These are phyloP conservation scores for Lutraria lutraria DNA, from an alignment of 2,888 invertebrate genomes.

Conservation along the genomic window DNA sequence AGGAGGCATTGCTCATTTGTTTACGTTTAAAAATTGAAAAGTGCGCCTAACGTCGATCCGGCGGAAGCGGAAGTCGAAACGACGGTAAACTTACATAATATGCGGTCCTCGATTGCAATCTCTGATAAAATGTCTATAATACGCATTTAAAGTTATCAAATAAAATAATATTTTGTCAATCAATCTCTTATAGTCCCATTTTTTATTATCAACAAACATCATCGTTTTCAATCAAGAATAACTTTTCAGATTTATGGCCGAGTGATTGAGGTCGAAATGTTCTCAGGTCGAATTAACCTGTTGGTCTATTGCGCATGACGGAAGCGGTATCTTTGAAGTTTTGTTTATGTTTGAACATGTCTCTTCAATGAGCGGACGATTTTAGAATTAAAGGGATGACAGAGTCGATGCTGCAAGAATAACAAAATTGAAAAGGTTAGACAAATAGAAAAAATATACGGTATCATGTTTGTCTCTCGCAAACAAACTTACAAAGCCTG, in stretches of 20 bases:
- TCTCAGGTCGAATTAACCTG: no score
- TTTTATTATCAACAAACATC: no score
- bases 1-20: conserved; percentile 58
- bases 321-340: conserved; percentile 58
- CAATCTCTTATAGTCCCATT: no score
- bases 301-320: conserved; percentile 35
- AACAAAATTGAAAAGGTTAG: conserved; percentile 30
- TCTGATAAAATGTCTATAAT: no score
- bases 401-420: not conserved
- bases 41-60: conserved; percentile 16
- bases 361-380: conserved; percentile 43
- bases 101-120: not conserved
- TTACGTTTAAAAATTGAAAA: conserved; percentile 19
- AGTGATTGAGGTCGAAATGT: no score
- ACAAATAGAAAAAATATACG: not conserved
- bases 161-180: no score
- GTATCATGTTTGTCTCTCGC: not conserved
- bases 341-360: conserved; percentile 75
- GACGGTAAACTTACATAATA: not conserved
- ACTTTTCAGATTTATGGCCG: no score
- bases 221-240: no score
- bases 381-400: conserved; percentile 11
- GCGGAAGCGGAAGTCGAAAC: not conserved
- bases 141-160: no score
- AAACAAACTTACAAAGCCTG: not conserved